Evolutionary conservation across 2,888 invertebrate species (phyloP), one percentile per base, ranked within the genome.

Genomic region (Thereva unica): DNA sequence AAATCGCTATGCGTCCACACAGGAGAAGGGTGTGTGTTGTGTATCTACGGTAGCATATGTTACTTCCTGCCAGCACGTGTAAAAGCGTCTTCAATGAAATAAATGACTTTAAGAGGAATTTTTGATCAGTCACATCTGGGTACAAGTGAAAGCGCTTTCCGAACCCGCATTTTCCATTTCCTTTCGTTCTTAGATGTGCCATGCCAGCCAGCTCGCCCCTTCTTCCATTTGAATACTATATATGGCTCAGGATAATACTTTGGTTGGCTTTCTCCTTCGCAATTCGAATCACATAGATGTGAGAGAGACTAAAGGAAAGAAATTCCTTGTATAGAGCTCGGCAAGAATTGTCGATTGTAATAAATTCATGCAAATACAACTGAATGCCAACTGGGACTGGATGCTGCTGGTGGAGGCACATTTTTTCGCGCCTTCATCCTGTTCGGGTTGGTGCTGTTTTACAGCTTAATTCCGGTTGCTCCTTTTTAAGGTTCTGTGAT

Each of bases 31-130:
- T n/a, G 56, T 9, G n/a, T n/a, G 12, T 23, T 23, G 23, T 23
- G 42, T 2, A 4, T 38, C 59, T 45, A 5, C 59, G 66, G 66
- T 55, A 68, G 68, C 68, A 68, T 68, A 68, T 68, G 68, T 65
- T 64, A 68, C 65, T 53, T 44, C 52, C 64, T 64, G 55, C 63
- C 49, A 63, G 40, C 63, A 63, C 63, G 63, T 63, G 63, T 52
- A 68, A 61, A 61, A 66, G 55, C 56, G 68, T 40, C 63, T 66
- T 63, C 66, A 66, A 66, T 68, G 56, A 68, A 68, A 68, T 68
- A 68, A 68, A 68, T 68, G 68, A 66, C 66, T 68, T 68, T 63
- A 68, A 66, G 66, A 56, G 55, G 68, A 61, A 66, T 68, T 68
- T 68, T 66, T 66, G 63, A 68, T 66, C 68, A 66, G 66, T 49